Conservation (phyloP, 2,888 invertebrate genomes). For the Blera fallax region DNA sequence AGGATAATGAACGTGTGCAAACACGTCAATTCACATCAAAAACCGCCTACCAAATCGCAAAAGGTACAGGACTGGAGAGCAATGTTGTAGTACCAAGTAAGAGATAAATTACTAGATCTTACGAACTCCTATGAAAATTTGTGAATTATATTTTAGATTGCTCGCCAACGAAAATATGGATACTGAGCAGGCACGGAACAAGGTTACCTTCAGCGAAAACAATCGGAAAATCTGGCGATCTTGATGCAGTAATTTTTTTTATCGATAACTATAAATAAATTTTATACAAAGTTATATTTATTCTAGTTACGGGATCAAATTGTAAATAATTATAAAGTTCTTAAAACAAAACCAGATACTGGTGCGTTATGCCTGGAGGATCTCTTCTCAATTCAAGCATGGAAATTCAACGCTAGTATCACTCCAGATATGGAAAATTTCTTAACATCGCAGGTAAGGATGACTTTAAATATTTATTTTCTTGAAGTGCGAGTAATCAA, state of each 20-base stretch:
- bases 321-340: slow-evolving; percentile 85
- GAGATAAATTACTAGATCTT: too few species aligned
- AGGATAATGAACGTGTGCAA: slow-evolving; percentile 78
- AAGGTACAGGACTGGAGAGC: slow-evolving; percentile 83
- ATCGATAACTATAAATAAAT: not conserved
- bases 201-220: slow-evolving; percentile 85
- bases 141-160: slow-evolving; percentile 85
- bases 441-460: slow-evolving; percentile 82
- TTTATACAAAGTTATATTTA: not conserved
- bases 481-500: too few species aligned
- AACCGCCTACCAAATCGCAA: slow-evolving; percentile 89
- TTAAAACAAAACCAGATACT: slow-evolving; percentile 82
- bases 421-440: slow-evolving; percentile 84
- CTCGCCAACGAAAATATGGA: slow-evolving; percentile 88
- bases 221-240: slow-evolving; percentile 83
- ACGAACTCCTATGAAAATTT: too few species aligned
- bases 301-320: slow-evolving; percentile 83
- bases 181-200: slow-evolving; percentile 87
- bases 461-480: not conserved
- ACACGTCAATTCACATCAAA: slow-evolving; percentile 86
- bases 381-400: slow-evolving; percentile 85
- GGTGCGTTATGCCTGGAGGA: slow-evolving; percentile 87
- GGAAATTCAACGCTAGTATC: slow-evolving; percentile 86
- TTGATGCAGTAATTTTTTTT: slow-evolving; percentile 82
- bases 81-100: slow-evolving; percentile 87